phyloP scores from a whole-genome alignment of 2,888 invertebrate genomes.

The Lycocerus yunnanus region DNA sequence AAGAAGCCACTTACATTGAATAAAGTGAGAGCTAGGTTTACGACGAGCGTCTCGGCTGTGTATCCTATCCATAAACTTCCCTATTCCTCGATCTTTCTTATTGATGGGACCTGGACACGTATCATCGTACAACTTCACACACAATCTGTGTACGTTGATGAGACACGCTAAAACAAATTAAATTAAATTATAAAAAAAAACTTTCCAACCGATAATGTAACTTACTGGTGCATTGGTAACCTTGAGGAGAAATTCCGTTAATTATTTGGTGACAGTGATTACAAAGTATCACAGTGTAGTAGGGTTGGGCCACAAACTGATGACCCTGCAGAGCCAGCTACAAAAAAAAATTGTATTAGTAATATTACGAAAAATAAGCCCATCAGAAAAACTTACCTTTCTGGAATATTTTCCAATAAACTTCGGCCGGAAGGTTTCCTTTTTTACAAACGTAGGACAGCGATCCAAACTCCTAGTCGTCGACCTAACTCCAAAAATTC shows the following conservation, averaged over 20 bases:
- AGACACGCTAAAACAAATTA: constrained; percentile 48
- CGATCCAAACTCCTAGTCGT: constrained; percentile 68
- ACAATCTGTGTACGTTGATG: constrained; percentile 54
- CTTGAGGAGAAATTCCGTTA: constrained; percentile 96
- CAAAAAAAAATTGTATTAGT: constrained; percentile 35
- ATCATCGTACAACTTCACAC: constrained; percentile 54
- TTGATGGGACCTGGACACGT: constrained; percentile 54
- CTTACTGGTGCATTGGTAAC: constrained; percentile 91
- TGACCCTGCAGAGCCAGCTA: constrained; percentile 86
- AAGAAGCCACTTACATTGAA: constrained; percentile 52
- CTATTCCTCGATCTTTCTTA: constrained; percentile 51
- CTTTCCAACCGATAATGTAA: not conserved
- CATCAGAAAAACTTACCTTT: constrained; percentile 57
- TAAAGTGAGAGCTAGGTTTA: constrained; percentile 55
- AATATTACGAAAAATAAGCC: not conserved
- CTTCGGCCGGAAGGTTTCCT: constrained; percentile 75
- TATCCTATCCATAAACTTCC: constrained; percentile 50
- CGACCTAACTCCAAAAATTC: constrained; percentile 73
- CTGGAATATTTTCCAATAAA: constrained; percentile 68
- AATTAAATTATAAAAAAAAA: not conserved
- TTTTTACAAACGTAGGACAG: constrained; percentile 82
- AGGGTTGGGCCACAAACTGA: constrained; percentile 85
- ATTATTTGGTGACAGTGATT: constrained; percentile 91
- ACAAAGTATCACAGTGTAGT: constrained; percentile 89
- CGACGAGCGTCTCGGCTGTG: constrained; percentile 52